Evolutionary conservation across 2,113 vertebrate species (phyloP), one percentile per base, ranked within the genome.

Genomic region (Pongo pygmaeus): DNA sequence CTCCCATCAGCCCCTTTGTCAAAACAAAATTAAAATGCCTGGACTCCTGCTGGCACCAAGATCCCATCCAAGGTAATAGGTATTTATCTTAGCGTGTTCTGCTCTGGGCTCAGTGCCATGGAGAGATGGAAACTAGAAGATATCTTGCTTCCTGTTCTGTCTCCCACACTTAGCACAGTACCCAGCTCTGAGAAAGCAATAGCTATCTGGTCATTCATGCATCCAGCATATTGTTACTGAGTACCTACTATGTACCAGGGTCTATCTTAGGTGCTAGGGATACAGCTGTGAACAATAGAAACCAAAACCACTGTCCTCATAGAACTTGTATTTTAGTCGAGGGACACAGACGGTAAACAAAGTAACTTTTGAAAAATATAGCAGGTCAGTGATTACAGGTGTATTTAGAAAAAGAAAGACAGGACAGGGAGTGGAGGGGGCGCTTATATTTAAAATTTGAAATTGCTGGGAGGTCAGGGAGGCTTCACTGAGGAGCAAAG

Each of bases 21-120:
- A 97, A 97, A 98, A 96, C 97, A 97, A 93, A 98, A 97, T 97
- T 95, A 97, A 97, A 95, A 97, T 2, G 57, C 96, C 93, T 23
- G 57, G 86, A 88, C 77, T 94, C 87, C 79, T 5, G 77, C 96
- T 91, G 93, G 96, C 95, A 84, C 92, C 0, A 32, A 84, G 94
- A 88, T 55, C 84, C 75, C 72, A 78, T 64, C 91, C 87, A 14
- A 89, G 80, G 88, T 98, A 97, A 97, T 81, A 96, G 97, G 88
- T 94, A 83, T 98, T 97, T 96, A 97, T 96, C 96, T 84, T 69
- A 23, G 77, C 5, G 84, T 9, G 88, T 22, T 94, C 6, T 1
- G 92, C 64, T 70, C 77, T 85, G 94, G 97, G 96, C 95, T 96
- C 4, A 0, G 4, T 96, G 98, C 97, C 97, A 96, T 0, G 6